Evolutionary conservation across 2,113 vertebrate genomes (phyloP).

Genomic region (Pterocles gutturalis): DNA sequence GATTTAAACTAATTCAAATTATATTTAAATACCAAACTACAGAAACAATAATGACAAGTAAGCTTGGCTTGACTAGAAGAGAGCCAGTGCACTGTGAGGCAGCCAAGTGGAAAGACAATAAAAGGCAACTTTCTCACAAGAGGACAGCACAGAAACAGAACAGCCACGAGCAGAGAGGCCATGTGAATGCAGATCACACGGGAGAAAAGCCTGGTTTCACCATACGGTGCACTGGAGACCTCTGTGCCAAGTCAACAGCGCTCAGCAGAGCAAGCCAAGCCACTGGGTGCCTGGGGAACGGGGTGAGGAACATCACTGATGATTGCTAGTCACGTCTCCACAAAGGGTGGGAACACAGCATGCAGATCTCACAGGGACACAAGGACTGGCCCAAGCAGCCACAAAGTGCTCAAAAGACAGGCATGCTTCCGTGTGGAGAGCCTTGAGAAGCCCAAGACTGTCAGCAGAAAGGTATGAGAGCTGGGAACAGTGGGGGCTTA

Average conservation of each 20-base stretch:
- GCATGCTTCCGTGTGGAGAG: background rate
- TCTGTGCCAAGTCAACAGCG: background rate
- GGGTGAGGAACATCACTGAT: background rate
- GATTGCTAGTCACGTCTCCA: background rate
- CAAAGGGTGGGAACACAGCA: background rate
- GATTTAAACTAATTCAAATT: background rate
- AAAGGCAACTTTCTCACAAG: background rate
- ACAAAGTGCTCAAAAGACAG: background rate
- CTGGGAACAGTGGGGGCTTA: background rate
- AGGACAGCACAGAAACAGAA: conserved; percentile 3
- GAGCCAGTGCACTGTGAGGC: background rate
- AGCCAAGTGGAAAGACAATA: background rate
- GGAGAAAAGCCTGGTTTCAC: background rate
- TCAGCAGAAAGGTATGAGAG: background rate
- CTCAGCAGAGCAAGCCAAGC: background rate
- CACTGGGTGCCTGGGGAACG: background rate
- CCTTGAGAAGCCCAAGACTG: background rate
- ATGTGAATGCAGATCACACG: background rate
- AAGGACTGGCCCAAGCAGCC: background rate
- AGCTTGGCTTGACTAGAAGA: background rate
- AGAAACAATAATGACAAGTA: background rate
- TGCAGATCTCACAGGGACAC: background rate
- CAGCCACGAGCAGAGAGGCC: conserved; percentile 16
- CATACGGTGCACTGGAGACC: background rate
- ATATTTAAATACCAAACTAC: background rate